Evolutionary conservation across 1,140 invertebrate species (phyloP), one percentile per base, ranked within the genome.

Genomic region (Ladona fulva): DNA sequence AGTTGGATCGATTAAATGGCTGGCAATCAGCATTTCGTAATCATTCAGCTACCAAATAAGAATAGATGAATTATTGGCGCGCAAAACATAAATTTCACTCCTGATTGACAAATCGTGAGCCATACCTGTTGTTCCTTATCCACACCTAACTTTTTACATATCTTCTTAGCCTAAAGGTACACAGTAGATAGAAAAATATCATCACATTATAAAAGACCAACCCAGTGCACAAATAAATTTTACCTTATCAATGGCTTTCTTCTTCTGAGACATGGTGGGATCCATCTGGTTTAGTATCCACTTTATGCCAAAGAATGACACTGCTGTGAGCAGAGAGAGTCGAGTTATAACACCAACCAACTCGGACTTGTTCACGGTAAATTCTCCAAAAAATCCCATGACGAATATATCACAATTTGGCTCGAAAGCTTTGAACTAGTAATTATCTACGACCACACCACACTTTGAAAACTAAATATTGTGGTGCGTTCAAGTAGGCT

Each of bases 1-100:
- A 78, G 90, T 86, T 1, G 97, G 96, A 84, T 98, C 93, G 7
- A 99, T 92, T 29, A 99, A 87, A 86, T 99, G 95, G 78, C 94
- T 93, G 25, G 97, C 97, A 84, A 99, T 97, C 87, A 97, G 94
- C 87, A 98, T 89, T 86, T 99, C 97, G 86, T 99, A 96, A 84
- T 99, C 96, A 0, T 90, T 92, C 59, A 97, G 86, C 85, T 89
- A 79, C 1, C 82, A 80, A 79, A 24, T 79, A 76, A 79, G 52
- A 77, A 73, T 22, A 80, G 22, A 77, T n/a, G 76, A 74, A 24
- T 74, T 79, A 42, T 76, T 74, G n/a, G 37, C 77, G n/a, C n/a
- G 77, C 10, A 80, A 77, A 77, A 76, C 74, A 24, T 24, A 52
- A 14, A 22, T 76, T 5, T 42, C 76, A 75, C 16, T 75, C 19